Evolutionary conservation across 23 tunicate genomes (phyloP).

Genomic region (Botrylloides violaceus): DNA sequence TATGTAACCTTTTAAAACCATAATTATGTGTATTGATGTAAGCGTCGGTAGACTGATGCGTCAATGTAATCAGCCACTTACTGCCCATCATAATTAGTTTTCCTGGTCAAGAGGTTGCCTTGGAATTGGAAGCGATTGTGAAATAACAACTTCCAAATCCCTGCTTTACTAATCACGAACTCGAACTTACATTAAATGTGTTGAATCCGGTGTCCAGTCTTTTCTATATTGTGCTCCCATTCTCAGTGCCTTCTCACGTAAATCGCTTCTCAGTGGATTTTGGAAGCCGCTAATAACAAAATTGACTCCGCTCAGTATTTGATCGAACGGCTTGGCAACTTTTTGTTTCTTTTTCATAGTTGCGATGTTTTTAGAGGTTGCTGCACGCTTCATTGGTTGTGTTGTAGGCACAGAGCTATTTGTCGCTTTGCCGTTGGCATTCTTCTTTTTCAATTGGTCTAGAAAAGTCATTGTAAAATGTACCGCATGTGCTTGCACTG

Average conservation of each 20-base stretch:
- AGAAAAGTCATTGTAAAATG: too few relatives aligned
- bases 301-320: constrained; percentile 44
- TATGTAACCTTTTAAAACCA: too few relatives aligned
- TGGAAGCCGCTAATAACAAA: constrained; percentile 74
- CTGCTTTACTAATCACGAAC: too few relatives aligned
- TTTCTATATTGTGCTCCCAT: constrained; percentile 85
- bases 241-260: constrained; percentile 49
- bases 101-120: too few relatives aligned
- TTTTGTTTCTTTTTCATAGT: constrained; percentile 4
- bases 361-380: too few relatives aligned
- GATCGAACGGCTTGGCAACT: constrained; percentile 12
- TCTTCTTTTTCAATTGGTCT: background rate
- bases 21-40: too few relatives aligned
- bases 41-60: too few relatives aligned
- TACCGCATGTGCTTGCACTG: too few relatives aligned
- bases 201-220: constrained; percentile 68
- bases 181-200: constrained; percentile 60
- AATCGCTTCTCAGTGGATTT: constrained; percentile 52
- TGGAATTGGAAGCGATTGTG: too few relatives aligned
- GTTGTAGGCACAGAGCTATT: background rate
- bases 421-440: background rate
- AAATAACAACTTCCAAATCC: too few relatives aligned
- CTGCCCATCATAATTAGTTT: too few relatives aligned
- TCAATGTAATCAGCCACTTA: too few relatives aligned
- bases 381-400: background rate